Base-by-base conservation (phyloP, 2,113 vertebrate genomes). In the Halcyon senegalensis region DNA sequence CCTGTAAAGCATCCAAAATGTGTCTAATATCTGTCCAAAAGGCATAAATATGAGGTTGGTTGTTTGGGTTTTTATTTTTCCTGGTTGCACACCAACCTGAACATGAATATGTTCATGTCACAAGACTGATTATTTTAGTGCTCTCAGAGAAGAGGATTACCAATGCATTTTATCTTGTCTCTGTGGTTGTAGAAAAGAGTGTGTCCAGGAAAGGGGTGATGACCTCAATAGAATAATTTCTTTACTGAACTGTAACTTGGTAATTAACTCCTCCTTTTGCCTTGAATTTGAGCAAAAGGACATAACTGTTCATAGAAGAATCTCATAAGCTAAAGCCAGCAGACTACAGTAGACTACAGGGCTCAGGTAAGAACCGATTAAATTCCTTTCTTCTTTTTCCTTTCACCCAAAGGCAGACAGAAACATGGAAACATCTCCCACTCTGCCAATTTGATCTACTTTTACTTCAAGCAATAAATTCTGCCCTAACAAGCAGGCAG, bases 381-480 rank as follows among this genome's bases (percentile, higher is more conserved):
- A 79, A 72, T 17, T 77, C 31, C 43, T 75, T 84, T 33, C 11
- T 21, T 70, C 63, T 73, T 79, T 79, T 60, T 28, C 13, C 11
- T 92, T 68, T 63, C 41, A 62, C 50, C 37, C 28, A 80, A 86
- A 92, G 41, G 46, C 41, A 59, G 21, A 59, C 10, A 11, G 67
- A 35, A 69, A 24, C 6, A 21, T 1, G 62, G 43, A 81, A 92
- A 84, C 37, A 55, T 41, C 11, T 7, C 17, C 25, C 15, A 25
- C 35, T 35, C 28, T 28, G 21, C 44, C 44, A 66, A 6, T 79
- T 68, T 76, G 20, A 87, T 85, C 67, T 74, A 28, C 35, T 78
- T 93, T 87, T 70, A 78, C 72, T 86, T 84, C 46, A 80, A 67
- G 13, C 60, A 62, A 31, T 81, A 53, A 64, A 64, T 78, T 94